Base-by-base conservation (phyloP, 2,113 vertebrate genomes). In the Tapirus terrestris region DNA sequence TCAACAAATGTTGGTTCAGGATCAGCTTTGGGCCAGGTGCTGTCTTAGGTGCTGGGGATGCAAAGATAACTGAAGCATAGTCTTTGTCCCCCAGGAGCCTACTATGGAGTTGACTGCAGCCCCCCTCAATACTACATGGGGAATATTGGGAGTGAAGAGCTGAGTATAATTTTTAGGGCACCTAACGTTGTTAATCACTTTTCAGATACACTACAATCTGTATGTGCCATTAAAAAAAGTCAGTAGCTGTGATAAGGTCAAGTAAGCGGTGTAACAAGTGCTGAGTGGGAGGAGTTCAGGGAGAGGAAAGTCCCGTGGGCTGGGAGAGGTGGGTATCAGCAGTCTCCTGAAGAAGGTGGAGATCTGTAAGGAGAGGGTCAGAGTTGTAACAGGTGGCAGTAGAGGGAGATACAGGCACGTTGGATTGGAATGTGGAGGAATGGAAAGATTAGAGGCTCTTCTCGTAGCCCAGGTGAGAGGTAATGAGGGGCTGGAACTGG, bases 91-190 rank as follows among this genome's bases (percentile, higher is more conserved):
- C 67, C 33, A 16, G 48, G 76, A 60, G 27, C 48, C 36, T 3
- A 3, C 45, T 1, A 4, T 56, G 39, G 17, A 61, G 45, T 48
- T 13, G 6, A 0, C 68, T n/a, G n/a, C 48, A n/a, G 61, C 31
- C 77, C 31, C 20, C 45, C 4, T 63, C 3, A 0, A 0, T 16
- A 6, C 27, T 23, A 1, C n/a, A 3, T 51, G 45, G 18, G 43
- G 56, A 48, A 11, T 53, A 7, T 23, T 17, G 10, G 58, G 53
- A 77, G 23, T 53, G 25, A 39, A 72, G 68, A 65, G 8, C 3
- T 56, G 11, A 80, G 36, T 56, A 3, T 79, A 53, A 39, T 89
- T 92, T 93, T 23, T 93, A 29, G 68, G 29, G 20, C 18, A n/a
- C 17, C 45, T 67, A 8, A 8, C 56, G 18, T 16, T 43, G 39